Evolutionary conservation across 2,888 invertebrate genomes (phyloP).

Genomic region (Odontomyia ornata): DNA sequence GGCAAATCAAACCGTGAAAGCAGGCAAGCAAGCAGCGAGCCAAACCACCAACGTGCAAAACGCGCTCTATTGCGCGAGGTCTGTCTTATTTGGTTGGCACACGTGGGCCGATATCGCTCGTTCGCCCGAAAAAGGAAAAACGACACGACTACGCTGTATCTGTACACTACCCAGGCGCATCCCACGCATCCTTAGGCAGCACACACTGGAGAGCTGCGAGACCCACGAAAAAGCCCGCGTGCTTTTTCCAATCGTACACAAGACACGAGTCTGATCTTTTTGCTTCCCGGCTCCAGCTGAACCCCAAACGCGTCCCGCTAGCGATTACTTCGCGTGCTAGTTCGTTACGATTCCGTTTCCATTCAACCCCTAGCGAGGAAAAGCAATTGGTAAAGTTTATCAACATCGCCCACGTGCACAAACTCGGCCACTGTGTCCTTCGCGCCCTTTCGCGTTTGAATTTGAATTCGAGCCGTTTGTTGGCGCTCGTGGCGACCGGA

Average conservation of each 20-base stretch:
- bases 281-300: slow-evolving; percentile 45
- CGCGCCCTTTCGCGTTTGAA: slow-evolving; percentile 16
- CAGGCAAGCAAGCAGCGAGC: slow-evolving; percentile 27
- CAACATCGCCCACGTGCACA: slow-evolving; percentile 15
- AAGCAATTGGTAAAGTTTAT: background rate
- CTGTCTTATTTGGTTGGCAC: slow-evolving; percentile 35
- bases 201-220: slow-evolving; percentile 23
- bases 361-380: slow-evolving; percentile 12
- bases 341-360: background rate
- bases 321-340: background rate
- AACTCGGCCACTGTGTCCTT: background rate
- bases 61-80: slow-evolving; percentile 44
- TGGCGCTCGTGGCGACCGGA: background rate
- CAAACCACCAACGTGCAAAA: slow-evolving; percentile 47
- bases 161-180: slow-evolving; percentile 43
- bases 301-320: slow-evolving; percentile 20
- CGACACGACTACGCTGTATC: slow-evolving; percentile 35
- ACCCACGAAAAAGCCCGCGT: slow-evolving; percentile 44
- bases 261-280: slow-evolving; percentile 43
- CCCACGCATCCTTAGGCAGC: slow-evolving; percentile 41
- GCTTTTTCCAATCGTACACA: slow-evolving; percentile 25
- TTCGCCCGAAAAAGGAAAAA: slow-evolving; percentile 33
- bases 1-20: slow-evolving; percentile 10
- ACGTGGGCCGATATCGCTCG: slow-evolving; percentile 47
- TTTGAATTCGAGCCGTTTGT: slow-evolving; percentile 13